These are phyloP conservation scores for Rhyacophila evoluta DNA, from an alignment of 2,888 invertebrate genomes.

Conservation along the genomic window DNA sequence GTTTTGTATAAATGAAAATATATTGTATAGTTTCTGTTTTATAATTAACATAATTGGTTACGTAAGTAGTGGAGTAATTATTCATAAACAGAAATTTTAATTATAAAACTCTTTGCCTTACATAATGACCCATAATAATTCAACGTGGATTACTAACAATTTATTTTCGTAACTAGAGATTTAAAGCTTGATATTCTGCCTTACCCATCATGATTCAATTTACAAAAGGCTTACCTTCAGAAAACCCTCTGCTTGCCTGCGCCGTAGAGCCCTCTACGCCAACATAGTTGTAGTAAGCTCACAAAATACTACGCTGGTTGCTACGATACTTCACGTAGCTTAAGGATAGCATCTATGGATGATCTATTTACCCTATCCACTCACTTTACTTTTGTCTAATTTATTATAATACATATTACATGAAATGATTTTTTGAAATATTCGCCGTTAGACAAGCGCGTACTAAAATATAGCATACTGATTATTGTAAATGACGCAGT, in stretches of 20 bases:
- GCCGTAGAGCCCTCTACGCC: neutral
- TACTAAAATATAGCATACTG: no score
- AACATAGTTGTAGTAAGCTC: neutral
- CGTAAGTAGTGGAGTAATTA: no score
- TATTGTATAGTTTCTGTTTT: no score
- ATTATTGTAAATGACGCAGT: no score
- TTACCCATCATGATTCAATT: constrained; percentile 16
- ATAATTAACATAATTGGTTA: no score
- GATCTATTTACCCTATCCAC: neutral
- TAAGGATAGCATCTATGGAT: neutral
- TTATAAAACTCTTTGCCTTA: no score
- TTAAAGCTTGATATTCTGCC: constrained; percentile 3
- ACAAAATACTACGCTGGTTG: neutral
- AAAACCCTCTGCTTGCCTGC: neutral
- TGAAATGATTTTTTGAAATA: no score
- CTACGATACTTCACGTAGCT: neutral
- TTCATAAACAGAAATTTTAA: no score
- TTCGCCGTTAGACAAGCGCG: no score
- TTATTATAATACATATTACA: no score
- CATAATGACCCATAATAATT: neutral
- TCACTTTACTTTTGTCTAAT: no score
- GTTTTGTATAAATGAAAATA: no score
- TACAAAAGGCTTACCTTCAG: constrained; percentile 3
- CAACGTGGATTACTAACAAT: neutral
- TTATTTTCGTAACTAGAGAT: neutral